phyloP scores from a whole-genome alignment of 2,888 invertebrate species.

The Cinara cedri region DNA sequence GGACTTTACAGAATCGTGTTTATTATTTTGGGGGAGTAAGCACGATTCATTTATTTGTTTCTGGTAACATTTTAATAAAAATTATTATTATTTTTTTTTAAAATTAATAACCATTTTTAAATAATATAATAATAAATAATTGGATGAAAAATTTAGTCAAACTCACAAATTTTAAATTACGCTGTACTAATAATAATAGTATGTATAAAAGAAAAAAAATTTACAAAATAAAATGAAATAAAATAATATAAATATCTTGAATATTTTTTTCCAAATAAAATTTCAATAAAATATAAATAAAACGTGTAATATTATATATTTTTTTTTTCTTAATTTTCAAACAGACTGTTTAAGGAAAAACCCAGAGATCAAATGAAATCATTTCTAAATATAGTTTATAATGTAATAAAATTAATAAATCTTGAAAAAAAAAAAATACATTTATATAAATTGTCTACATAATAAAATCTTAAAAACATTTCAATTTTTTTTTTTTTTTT shows the following conservation, averaged over 20 bases:
- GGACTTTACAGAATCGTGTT: constrained; percentile 18
- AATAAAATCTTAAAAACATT: constrained; percentile 42
- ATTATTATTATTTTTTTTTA: neutral
- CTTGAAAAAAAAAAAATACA: constrained; percentile 28
- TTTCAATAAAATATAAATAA: constrained; percentile 55
- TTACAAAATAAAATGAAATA: constrained; percentile 27
- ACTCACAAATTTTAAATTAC: neutral
- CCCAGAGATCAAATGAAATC: constrained; percentile 57
- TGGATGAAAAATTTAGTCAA: constrained; percentile 11
- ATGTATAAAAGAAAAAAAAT: constrained; percentile 1
- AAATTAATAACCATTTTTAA: neutral
- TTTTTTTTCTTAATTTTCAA: constrained; percentile 45
- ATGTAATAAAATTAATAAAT: constrained; percentile 50
- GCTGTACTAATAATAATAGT: constrained; percentile 34
- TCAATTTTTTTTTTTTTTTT: neutral
- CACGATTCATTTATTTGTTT: neutral
- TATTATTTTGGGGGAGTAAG: neutral
- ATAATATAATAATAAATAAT: neutral
- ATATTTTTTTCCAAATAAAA: constrained; percentile 48
- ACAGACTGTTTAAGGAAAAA: constrained; percentile 50
- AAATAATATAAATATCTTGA: constrained; percentile 44
- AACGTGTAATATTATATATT: constrained; percentile 35
- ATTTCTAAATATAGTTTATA: constrained; percentile 52
- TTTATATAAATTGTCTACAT: constrained; percentile 36
- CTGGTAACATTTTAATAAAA: constrained; percentile 49